phyloP scores from a whole-genome alignment of 2,113 vertebrate genomes.

The Campylorhamphus procurvoides region DNA sequence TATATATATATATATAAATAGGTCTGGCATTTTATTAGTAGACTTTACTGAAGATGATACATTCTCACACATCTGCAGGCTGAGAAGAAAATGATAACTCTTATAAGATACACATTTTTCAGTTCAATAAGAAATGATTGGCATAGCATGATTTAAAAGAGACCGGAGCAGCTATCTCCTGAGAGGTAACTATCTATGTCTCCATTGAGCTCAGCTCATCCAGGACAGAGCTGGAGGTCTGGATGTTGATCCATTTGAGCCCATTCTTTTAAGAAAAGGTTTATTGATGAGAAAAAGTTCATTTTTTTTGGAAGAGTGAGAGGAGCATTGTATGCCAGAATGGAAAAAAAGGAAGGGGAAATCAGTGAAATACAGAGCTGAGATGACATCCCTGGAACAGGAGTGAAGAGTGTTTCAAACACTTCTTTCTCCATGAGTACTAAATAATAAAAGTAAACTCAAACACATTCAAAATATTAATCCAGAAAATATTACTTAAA shows the following conservation, averaged over 20 bases:
- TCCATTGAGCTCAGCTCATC: background rate
- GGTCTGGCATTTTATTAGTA: background rate
- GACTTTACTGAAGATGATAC: background rate
- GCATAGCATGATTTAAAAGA: background rate
- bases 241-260: background rate
- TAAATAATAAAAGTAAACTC: background rate
- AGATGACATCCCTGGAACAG: background rate
- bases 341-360: background rate
- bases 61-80: background rate
- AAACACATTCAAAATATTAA: background rate
- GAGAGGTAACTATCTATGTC: background rate
- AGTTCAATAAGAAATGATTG: constrained; percentile 9
- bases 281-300: background rate
- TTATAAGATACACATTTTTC: background rate
- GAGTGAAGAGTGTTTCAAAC: background rate
- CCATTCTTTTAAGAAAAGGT: background rate
- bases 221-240: background rate
- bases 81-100: background rate
- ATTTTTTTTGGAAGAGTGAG: background rate
- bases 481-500: background rate
- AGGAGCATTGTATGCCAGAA: background rate
- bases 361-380: background rate
- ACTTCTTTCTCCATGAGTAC: background rate
- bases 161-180: background rate
- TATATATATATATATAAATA: background rate